A percentile compares a stretch with the other conserved stretches of the same genome.
Conservation (phyloP, 2,888 invertebrate species). For the Standfussiana lucernea region DNA sequence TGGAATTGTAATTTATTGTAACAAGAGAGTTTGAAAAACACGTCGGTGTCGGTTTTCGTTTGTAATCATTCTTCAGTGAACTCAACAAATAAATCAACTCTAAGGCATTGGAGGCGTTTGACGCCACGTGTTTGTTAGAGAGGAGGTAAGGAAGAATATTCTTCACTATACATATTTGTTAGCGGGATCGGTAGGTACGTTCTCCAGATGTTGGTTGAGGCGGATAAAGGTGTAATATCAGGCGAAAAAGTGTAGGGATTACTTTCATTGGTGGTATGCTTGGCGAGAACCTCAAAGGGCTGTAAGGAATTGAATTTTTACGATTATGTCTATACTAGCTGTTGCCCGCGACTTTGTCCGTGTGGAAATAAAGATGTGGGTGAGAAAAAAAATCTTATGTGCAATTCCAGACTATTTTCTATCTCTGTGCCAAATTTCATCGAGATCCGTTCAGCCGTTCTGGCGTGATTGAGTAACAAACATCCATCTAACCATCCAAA, state of each 20-base stretch:
- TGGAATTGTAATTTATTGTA: conserved; percentile 9
- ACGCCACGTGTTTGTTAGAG: not conserved
- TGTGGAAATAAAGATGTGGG: no score
- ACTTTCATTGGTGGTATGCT: not conserved
- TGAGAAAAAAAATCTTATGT: no score
- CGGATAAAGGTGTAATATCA: not conserved
- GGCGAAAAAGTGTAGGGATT: not conserved
- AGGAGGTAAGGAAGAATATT: not conserved
- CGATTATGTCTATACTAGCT: no score
- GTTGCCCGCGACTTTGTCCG: no score
- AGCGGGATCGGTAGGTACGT: not conserved
- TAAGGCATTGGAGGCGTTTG: conserved; percentile 1
- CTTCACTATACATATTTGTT: conserved; percentile 6
- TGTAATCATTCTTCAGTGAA: conserved; percentile 28
- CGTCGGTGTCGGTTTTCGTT: no score
- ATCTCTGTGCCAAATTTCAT: no score
- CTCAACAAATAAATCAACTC: conserved; percentile 14
- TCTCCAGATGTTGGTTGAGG: not conserved
- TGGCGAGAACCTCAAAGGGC: conserved; percentile 6
- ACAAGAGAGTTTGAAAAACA: no score
- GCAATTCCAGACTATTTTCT: no score
- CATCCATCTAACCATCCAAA: no score
- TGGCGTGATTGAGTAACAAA: no score
- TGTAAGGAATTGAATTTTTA: not conserved
- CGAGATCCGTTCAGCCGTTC: no score